Base-by-base conservation (phyloP, 2,797 vertebrate genomes). In the Enteromius anoplus region DNA sequence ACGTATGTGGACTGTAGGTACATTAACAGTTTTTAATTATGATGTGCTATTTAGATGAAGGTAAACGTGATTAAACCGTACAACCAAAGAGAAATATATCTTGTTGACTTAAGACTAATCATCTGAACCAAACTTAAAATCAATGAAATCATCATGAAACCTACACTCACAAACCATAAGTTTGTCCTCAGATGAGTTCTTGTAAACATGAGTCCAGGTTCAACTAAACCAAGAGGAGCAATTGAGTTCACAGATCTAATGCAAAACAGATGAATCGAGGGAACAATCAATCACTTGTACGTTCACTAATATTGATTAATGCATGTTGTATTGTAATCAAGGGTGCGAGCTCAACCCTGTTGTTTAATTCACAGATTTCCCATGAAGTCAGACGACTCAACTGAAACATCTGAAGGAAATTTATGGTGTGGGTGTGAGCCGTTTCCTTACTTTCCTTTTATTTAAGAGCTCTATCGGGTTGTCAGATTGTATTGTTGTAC, bases 401-500 rank as follows among this genome's bases (percentile, higher is more conserved):
- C 32, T 37, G 26, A 73, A 81, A 37, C 10, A 21, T 64, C 42
- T 17, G 26, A 5, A n/a, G 26, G 7, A 70, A 80, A 80, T 70
- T 58, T 55, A 80, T 80, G 65, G 34, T 26, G 69, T 73, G 69
- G 23, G 51, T 21, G 42, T 45, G 62, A 2, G 9, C 29, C 58
- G 10, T 65, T 81, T 62, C 69, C 68, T 72, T 72, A 73, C 37
- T 81, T 65, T 64, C 70, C 70, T 73, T 62, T 81, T 81, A 72
- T 75, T 81, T 75, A 81, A 80, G 68, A 70, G 53, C 70, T 65
- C 70, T 51, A 65, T 65, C 45, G 70, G 45, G 42, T 65, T 81
- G 80, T 81, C 80, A 81, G 80, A 81, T 65, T 65, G 70, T 62
- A 81, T 81, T 81, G 70, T 73, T 75, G 29, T 81, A 65, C 80